Evolutionary conservation across 2,797 vertebrate genomes (phyloP), one percentile per base, ranked within the genome.

Genomic region (Arrhamphus sclerolepis): DNA sequence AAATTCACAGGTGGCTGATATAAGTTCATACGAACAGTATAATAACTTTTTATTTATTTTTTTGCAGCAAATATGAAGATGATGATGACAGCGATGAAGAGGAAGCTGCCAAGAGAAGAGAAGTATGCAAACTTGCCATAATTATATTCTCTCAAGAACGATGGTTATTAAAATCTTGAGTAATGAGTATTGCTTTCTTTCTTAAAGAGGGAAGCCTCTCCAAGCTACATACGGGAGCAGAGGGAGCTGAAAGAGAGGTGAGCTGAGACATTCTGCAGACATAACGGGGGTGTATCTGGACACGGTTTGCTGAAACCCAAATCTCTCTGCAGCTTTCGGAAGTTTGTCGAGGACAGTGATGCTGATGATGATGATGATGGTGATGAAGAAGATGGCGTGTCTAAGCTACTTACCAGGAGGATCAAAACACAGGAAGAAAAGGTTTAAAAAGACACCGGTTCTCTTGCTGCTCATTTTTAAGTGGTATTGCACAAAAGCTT

Each of bases 211-310:
- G 87, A 85, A 0, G 80, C 81, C 0, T 95, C 93, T 3, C 92
- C 91, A 1, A 96, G 91, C 70, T 97, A 96, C 31, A 85, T 92
- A 3, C 94, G 96, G 61, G 95, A 96, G 83, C 96, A 97, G 85
- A 87, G 50, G 56, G 85, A 91, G 29, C 87, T 97, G 49, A 95
- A 91, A 65, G 91, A 94, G 57, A 94, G 94, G 95, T 96, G 59
- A 40, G 5, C 0, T 20, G 24, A 16, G 48, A 42, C 49, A 8
- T 0, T 2, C 1, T 16, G n/a, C 20, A 8, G 0, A 0, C n/a
- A 9, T 46, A 4, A 14, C 0, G 0, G 16, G 10, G 3, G 17
- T 4, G 2, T 2, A 20, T 8, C n/a, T 0, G 0, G 38, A 42
- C 22, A 6, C 1, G 2, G 0, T 39, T 72, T 8, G 61, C 7